Base-by-base conservation (phyloP, 1,140 invertebrate genomes). In the Panagrolaimus sp. region DNA sequence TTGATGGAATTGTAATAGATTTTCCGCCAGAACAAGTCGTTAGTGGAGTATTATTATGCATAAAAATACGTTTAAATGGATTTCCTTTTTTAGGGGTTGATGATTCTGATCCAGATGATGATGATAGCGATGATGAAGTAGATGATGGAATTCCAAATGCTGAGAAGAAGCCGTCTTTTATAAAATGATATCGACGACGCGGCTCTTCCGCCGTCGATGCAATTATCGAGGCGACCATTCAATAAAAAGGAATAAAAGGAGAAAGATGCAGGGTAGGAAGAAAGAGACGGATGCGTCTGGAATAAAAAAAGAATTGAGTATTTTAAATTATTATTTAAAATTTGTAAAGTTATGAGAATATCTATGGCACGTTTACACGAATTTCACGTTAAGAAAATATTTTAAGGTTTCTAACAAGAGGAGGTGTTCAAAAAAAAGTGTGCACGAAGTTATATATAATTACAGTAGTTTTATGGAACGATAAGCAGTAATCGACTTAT, bases 141-240 rank as follows among this genome's bases (percentile, higher is more conserved):
- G 51, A 57, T 57, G n/a, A 27, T 57, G 51, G 51, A 20, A 57
- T 27, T 11, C 51, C 20, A 57, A 27, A 57, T n/a, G 11, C 20
- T 4, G 51, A 57, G 8, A 57, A 57, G 27, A 57, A 57, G 20
- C 51, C 51, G 51, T 57, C 51, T 16, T 57, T 57, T 11, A 57
- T 57, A 27, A 57, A 57, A 27, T 14, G 47, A 48, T 57, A 57
- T 25, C 51, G 51, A 57, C 51, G 51, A 25, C 51, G 51, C 51
- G 51, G 51, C 51, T 57, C 51, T 27, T 57, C 20, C 51, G 51
- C 51, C 51, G 51, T 25, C 51, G 51, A 20, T 11, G 51, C 9
- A 20, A 57, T 57, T 4, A 57, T 11, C 14, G 51, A 57, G 51
- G 51, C 51, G 11, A 57, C 51, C 51, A 57, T 57, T 57, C 51